Evolutionary conservation across 2,888 invertebrate species (phyloP), one percentile per base, ranked within the genome.

Genomic region (Andrena minutula): DNA sequence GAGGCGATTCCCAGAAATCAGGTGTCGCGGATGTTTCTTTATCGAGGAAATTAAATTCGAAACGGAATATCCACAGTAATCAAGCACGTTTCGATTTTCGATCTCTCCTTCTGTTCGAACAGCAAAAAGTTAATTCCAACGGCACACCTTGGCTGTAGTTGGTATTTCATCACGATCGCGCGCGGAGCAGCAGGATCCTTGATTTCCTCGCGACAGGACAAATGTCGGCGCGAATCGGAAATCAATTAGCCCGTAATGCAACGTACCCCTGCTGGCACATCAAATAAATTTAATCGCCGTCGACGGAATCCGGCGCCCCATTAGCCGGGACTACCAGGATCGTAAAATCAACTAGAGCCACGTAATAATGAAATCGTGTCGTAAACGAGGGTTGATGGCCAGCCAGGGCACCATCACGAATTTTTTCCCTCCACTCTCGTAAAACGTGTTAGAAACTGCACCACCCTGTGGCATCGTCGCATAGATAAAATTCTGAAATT

Each of bases 251-350:
- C 35, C 51, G 65, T 66, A 85, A 76, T 75, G 75, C 63, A 28
- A 64, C 47, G 60, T 28, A 65, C 16, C 56, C 56, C 47, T 16
- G n/a, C 28, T 47, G 64, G 56, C 47, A 68, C 72, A 69, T 56
- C 58, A 35, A 84, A 79, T 82, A 84, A 81, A 81, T 81, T 73
- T 84, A 77, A 84, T 84, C 77, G 69, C 26, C 60, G 61, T 20
- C 71, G 30, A 74, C 66, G 66, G 61, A 61, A 78, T 51, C 66
- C 75, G 23, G 26, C 23, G 41, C 2, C 28, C 23, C 30, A 63
- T 66, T 53, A 61, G 49, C 53, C 30, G 64, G 30, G 51, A n/a
- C 49, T 53, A 71, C 35, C 41, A n/a, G 26, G 30, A 56, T 70
- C 72, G 58, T 84, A 84, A 85, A 85, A 75, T 84, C 47, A 56